A percentile compares a stretch with the other conserved stretches of the same genome.
These are phyloP conservation scores for Micromys minutus DNA, from an alignment of 2,113 vertebrate species.

Conservation along the genomic window DNA sequence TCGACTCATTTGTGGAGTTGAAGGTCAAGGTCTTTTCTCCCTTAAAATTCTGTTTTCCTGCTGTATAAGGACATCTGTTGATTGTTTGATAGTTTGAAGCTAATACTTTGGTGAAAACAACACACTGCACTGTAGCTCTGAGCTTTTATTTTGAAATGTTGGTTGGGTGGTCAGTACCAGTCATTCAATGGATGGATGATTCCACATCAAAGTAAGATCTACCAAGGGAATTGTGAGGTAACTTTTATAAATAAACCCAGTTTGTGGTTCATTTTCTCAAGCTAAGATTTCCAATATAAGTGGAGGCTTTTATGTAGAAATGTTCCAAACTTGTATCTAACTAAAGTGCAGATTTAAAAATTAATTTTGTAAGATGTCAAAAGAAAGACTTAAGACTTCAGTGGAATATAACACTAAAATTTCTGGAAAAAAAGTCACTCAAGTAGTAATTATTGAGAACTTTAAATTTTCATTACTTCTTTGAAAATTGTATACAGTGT, in stretches of 20 bases:
- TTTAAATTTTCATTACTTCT: neutral
- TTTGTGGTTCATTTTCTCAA: conserved; percentile 48
- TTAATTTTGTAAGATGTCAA: neutral
- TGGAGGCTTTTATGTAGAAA: neutral
- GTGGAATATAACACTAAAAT: neutral
- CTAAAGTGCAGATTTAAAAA: conserved; percentile 15
- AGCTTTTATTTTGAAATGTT: conserved; percentile 20
- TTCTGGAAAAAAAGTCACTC: neutral
- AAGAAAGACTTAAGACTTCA: neutral
- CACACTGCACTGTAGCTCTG: neutral
- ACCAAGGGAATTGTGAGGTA: conserved; percentile 38
- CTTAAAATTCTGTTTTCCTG: neutral
- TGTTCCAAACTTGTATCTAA: conserved; percentile 6
- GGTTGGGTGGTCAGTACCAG: neutral
- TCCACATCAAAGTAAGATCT: conserved; percentile 32
- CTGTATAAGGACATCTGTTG: neutral
- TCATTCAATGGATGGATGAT: conserved; percentile 32
- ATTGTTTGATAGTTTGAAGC: neutral
- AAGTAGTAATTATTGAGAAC: neutral
- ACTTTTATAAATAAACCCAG: conserved; percentile 57
- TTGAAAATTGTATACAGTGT: neutral
- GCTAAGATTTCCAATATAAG: conserved; percentile 34
- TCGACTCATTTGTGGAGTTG: neutral
- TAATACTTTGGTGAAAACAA: conserved; percentile 20
- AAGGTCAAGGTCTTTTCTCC: neutral